Conservation (phyloP, 1,140 invertebrate genomes). For the Asobara japonica region DNA sequence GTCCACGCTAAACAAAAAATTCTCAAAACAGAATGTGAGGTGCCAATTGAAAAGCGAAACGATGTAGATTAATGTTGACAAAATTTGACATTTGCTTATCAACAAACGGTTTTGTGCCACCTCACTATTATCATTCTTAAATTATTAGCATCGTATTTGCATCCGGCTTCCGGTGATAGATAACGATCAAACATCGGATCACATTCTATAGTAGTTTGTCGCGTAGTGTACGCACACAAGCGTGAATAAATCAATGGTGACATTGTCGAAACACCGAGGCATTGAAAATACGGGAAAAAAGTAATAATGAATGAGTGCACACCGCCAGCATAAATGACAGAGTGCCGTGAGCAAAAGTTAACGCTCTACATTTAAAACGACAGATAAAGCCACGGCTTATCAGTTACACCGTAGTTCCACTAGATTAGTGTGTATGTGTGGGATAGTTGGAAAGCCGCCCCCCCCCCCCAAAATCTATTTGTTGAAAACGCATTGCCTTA, state of each 20-base stretch:
- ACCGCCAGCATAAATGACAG: neutral
- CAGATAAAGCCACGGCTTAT: conserved; percentile 20
- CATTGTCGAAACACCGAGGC: neutral
- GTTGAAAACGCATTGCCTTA: neutral
- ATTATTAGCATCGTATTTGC: neutral
- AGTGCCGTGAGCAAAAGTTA: conserved; percentile 11
- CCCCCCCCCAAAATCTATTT: neutral
- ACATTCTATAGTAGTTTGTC: neutral
- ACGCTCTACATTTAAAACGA: neutral
- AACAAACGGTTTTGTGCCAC: neutral
- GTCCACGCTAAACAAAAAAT: too few species aligned
- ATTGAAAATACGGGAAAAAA: neutral
- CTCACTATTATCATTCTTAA: neutral
- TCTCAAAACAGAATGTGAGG: too few species aligned
- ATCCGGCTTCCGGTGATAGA: neutral
- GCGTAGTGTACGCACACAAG: neutral
- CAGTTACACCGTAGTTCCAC: neutral
- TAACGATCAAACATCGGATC: neutral
- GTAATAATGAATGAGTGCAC: neutral
- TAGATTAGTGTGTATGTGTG: neutral
- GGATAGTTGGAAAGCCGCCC: neutral
- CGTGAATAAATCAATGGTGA: neutral
- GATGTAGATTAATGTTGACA: too few species aligned
- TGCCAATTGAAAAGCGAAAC: too few species aligned
- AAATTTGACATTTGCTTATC: neutral